These are phyloP conservation scores for Diadegma fenestrale DNA, from an alignment of 2,888 invertebrate species.

Conservation along the genomic window DNA sequence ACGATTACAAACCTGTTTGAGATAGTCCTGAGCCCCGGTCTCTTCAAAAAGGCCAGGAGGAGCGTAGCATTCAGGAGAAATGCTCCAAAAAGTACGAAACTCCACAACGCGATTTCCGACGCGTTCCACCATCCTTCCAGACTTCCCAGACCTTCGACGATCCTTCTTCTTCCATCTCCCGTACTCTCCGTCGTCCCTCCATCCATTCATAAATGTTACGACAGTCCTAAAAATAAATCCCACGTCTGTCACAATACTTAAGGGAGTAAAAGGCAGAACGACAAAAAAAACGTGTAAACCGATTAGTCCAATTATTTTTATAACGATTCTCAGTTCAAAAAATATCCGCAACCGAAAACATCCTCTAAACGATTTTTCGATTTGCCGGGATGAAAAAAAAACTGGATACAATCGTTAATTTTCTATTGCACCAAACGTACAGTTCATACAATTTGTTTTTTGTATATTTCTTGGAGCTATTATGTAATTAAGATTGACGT, in stretches of 20 bases:
- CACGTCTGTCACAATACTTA: neutral
- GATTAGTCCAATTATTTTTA: neutral
- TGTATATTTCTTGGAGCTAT: neutral
- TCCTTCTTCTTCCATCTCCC: constrained; percentile 78
- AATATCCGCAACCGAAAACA: neutral
- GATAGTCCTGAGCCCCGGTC: constrained; percentile 91
- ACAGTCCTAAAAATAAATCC: constrained; percentile 73
- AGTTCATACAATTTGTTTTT: neutral
- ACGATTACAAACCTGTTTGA: constrained; percentile 89
- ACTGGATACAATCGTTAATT: neutral
- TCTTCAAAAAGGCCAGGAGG: constrained; percentile 90
- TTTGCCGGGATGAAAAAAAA: neutral
- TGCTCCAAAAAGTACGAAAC: constrained; percentile 87
- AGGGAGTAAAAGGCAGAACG: neutral
- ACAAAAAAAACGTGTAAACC: neutral
- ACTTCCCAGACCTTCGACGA: constrained; percentile 79
- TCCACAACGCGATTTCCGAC: constrained; percentile 80
- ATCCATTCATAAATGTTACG: constrained; percentile 84
- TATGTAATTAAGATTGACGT: neutral
- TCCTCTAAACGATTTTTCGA: neutral
- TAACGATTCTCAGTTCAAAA: neutral
- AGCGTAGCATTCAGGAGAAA: constrained; percentile 91
- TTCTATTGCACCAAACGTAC: neutral
- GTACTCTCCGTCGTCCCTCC: constrained; percentile 83
- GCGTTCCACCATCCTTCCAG: constrained; percentile 82